Evolutionary conservation across 1,140 invertebrate species (phyloP), one percentile per base, ranked within the genome.

Genomic region (Kradibia gibbosae): DNA sequence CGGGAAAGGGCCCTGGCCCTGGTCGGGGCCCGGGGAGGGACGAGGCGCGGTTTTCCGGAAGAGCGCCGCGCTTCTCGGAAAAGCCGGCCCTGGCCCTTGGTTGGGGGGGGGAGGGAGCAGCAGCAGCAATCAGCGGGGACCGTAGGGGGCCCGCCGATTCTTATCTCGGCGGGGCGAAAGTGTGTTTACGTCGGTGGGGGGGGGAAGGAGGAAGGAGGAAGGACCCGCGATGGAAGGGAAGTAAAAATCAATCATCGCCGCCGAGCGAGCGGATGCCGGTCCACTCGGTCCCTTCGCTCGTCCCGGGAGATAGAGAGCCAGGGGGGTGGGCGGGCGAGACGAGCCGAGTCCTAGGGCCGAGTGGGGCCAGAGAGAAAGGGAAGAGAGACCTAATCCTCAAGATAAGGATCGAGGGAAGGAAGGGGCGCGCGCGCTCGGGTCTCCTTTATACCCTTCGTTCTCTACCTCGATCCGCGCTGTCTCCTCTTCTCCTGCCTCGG

Each of bases 341-440:
- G n/a, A n/a, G n/a, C n/a, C 3, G 50, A n/a, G 39, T 71, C 39
- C 2, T 45, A 42, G 42, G 36, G 67, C 25, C 36, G 22, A 10
- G 4, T 34, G 13, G 53, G 25, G 53, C 2, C 0, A 17, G 17
- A 65, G 31, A 57, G 50, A 42, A 17, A 15, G 36, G n/a, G 67
- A 17, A 39, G 55, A 55, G 57, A 31, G 79, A 71, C 73, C 74
- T 39, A 82, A 82, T 82, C 77, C 80, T 55, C 80, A 28, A 82
- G 80, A 82, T 82, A 77, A 77, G 74, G 17, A 82, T 82, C 80
- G 67, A 53, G 5, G 22, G 17, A 48, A 36, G 34, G 2, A 48
- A 8, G 57, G 4, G 20, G n/a, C 36, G 70, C 50, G 22, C 39
- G 7, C n/a, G 39, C 53, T n/a, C n/a, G 10, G 8, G 28, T 28